phyloP scores from a whole-genome alignment of 2,888 invertebrate genomes.

The Drosophila helvetica region DNA sequence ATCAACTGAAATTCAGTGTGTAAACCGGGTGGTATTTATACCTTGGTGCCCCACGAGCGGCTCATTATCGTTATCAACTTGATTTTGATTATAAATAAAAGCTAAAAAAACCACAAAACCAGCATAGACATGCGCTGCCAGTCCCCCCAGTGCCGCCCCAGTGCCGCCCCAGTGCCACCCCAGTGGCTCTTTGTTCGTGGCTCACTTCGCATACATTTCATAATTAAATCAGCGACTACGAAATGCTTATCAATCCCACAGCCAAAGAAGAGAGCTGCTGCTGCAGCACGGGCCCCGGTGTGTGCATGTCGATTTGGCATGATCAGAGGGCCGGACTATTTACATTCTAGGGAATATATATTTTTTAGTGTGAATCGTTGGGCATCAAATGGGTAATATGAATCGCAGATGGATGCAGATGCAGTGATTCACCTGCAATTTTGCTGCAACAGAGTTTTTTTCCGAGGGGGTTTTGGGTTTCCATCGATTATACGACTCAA shows the following conservation, averaged over 20 bases:
- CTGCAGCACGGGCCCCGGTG: constrained; percentile 10
- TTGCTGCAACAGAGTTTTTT: background rate
- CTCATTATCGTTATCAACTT: constrained; percentile 59
- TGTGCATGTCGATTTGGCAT: constrained; percentile 38
- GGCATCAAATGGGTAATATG: background rate
- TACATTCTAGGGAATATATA: background rate
- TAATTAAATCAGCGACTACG: constrained; percentile 16
- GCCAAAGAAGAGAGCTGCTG: constrained; percentile 7
- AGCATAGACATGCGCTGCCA: constrained; percentile 22
- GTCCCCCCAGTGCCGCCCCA: too few species aligned
- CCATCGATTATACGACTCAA: too few species aligned
- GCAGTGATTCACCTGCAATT: constrained; percentile 10
- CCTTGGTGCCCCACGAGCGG: constrained; percentile 29
- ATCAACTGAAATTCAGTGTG: constrained; percentile 57
- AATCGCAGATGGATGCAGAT: background rate
- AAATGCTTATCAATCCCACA: constrained; percentile 46
- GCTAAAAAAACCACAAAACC: constrained; percentile 7
- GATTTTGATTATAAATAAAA: constrained; percentile 41
- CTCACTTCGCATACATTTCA: constrained; percentile 27
- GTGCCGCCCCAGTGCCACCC: constrained; percentile 1
- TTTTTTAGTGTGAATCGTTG: too few species aligned
- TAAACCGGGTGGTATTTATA: constrained; percentile 65
- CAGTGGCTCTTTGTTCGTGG: constrained; percentile 24
- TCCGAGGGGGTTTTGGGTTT: constrained; percentile 5
- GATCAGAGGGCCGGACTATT: constrained; percentile 36